Conservation (phyloP, 2,797 vertebrate genomes). For the Urocyon cinereoargenteus region DNA sequence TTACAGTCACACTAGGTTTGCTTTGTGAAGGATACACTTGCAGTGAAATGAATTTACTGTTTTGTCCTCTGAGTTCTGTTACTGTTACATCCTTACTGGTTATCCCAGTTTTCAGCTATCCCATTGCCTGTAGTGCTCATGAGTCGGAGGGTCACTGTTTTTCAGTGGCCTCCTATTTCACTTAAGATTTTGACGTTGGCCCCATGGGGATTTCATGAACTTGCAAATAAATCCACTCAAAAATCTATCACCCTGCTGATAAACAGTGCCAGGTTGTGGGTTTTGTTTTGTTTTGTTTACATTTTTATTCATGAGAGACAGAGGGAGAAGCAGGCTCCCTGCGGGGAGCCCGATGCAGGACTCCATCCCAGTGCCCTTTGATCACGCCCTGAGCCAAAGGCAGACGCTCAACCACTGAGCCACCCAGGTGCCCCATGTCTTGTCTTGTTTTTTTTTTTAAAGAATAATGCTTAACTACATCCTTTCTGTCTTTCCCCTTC, state of each 20-base stretch:
- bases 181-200: constrained; percentile 30
- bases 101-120: not conserved
- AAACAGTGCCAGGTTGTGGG: constrained; percentile 54
- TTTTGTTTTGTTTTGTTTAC: no score
- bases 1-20: not conserved
- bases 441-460: no score
- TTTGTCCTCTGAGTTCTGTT: constrained; percentile 5
- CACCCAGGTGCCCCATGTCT: no score
- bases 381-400: no score
- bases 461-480: not conserved
- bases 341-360: no score
- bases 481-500: not conserved
- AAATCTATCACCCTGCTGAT: constrained; percentile 46
- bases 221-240: constrained; percentile 60
- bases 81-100: not conserved
- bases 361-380: no score
- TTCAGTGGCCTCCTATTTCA: constrained; percentile 25
- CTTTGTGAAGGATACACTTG: not conserved
- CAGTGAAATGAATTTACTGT: not conserved
- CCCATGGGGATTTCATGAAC: constrained; percentile 34
- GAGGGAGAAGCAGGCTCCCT: no score
- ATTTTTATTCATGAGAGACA: no score
- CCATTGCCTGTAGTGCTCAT: not conserved
- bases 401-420: no score
- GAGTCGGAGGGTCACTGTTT: constrained; percentile 15